These are phyloP conservation scores for Galeruca laticollis DNA, from an alignment of 2,888 invertebrate species.

Conservation along the genomic window DNA sequence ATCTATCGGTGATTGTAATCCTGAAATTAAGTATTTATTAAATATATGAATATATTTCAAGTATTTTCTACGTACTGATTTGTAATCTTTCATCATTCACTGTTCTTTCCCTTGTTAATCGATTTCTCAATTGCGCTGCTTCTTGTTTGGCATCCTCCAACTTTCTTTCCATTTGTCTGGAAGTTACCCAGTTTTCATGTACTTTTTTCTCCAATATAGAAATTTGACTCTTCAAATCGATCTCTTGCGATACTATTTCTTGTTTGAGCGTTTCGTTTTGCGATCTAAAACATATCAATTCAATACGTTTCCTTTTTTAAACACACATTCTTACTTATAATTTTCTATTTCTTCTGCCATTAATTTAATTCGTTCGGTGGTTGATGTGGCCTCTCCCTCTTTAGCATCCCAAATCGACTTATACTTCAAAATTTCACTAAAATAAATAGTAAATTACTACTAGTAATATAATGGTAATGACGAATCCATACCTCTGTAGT, in stretches of 20 bases:
- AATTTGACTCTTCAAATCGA: conserved; percentile 76
- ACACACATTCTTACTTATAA: conserved; percentile 73
- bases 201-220: conserved; percentile 85
- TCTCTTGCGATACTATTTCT: conserved; percentile 89
- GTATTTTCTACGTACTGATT: conserved; percentile 66
- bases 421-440: conserved; percentile 80
- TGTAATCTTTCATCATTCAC: conserved; percentile 67
- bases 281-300: conserved; percentile 61
- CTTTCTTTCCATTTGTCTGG: conserved; percentile 84
- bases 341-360: conserved; percentile 85
- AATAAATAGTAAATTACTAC: conserved; percentile 30
- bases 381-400: conserved; percentile 84
- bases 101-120: conserved; percentile 71
- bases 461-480: conserved; percentile 7
- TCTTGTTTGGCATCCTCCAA: conserved; percentile 85
- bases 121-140: conserved; percentile 75
- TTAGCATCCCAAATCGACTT: conserved; percentile 84
- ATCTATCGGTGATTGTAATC: conserved; percentile 70
- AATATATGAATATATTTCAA: neutral
- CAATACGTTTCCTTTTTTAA: neutral
- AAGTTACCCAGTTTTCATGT: conserved; percentile 88
- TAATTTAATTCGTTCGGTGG: conserved; percentile 81
- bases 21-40: conserved; percentile 58
- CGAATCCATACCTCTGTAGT: conserved; percentile 80
- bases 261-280: conserved; percentile 77